Conservation (phyloP, 2,797 vertebrate genomes). For the Hydrophis major region DNA sequence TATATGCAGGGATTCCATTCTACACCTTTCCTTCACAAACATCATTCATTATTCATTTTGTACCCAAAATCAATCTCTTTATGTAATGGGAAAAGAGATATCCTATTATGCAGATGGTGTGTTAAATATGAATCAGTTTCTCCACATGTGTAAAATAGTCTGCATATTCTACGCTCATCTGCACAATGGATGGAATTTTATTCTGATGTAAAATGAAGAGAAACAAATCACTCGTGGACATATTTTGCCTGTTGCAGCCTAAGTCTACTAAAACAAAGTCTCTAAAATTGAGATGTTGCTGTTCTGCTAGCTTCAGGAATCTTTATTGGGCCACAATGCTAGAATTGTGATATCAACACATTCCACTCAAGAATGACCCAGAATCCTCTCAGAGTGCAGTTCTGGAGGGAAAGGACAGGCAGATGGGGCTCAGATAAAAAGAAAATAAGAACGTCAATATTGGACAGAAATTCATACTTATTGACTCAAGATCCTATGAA, state of each 20-base stretch:
- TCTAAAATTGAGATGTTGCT: not conserved
- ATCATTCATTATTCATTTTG: not conserved
- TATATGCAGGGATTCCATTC: not conserved
- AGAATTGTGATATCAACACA: not conserved
- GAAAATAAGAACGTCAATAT: not conserved
- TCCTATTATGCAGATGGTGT: not conserved
- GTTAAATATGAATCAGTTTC: not conserved
- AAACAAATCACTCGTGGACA: not conserved
- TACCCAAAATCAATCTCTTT: not conserved
- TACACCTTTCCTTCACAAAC: not conserved
- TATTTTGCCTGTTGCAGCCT: not conserved
- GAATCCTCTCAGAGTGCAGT: not conserved
- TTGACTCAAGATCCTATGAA: not conserved
- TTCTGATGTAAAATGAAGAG: not conserved
- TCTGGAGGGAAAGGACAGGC: not conserved
- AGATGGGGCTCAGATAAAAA: not conserved
- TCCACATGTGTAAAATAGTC: not conserved
- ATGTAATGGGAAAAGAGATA: not conserved
- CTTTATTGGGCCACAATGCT: not conserved
- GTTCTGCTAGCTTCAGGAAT: not conserved
- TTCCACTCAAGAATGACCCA: not conserved
- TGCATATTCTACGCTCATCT: not conserved
- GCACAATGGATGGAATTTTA: not conserved
- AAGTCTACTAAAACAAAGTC: not conserved
- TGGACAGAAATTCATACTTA: not conserved